Conservation (phyloP, 2,888 invertebrate species). For the Apocheima hispidaria region DNA sequence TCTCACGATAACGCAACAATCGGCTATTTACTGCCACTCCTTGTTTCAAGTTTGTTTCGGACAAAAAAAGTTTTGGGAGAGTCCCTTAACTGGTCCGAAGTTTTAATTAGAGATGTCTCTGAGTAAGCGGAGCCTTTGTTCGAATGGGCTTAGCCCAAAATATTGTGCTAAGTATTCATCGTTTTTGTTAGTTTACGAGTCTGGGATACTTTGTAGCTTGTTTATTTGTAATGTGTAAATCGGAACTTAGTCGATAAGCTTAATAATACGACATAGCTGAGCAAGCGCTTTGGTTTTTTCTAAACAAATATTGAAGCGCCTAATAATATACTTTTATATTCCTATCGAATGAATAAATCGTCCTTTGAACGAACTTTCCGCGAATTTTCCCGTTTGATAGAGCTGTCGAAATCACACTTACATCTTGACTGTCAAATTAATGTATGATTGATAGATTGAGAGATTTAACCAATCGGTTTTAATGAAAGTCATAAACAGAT, state of each 20-base stretch:
- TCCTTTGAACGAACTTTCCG: too few species aligned
- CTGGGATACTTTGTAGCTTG: constrained; percentile 6
- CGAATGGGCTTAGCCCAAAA: constrained; percentile 23
- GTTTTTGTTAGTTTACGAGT: constrained; percentile 25
- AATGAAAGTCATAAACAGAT: not conserved
- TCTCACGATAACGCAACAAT: constrained; percentile 35
- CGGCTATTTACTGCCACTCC: constrained; percentile 38
- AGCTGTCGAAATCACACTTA: constrained; percentile 4
- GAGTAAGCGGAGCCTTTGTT: constrained; percentile 44
- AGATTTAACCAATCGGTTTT: not conserved
- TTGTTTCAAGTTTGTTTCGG: constrained; percentile 41
- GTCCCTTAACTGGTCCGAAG: constrained; percentile 51
- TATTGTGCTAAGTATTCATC: constrained; percentile 25
- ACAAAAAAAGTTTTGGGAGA: constrained; percentile 53
- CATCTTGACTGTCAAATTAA: too few species aligned
- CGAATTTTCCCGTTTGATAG: not conserved
- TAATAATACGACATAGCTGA: not conserved
- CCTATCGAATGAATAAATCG: not conserved
- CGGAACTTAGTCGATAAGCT: too few species aligned
- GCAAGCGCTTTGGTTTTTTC: not conserved
- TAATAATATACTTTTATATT: not conserved
- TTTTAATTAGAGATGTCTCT: constrained; percentile 67
- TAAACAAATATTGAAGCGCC: not conserved
- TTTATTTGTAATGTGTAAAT: constrained; percentile 1
- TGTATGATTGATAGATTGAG: not conserved